phyloP scores from a whole-genome alignment of 2,888 invertebrate genomes.

The Hemaris fuciformis region DNA sequence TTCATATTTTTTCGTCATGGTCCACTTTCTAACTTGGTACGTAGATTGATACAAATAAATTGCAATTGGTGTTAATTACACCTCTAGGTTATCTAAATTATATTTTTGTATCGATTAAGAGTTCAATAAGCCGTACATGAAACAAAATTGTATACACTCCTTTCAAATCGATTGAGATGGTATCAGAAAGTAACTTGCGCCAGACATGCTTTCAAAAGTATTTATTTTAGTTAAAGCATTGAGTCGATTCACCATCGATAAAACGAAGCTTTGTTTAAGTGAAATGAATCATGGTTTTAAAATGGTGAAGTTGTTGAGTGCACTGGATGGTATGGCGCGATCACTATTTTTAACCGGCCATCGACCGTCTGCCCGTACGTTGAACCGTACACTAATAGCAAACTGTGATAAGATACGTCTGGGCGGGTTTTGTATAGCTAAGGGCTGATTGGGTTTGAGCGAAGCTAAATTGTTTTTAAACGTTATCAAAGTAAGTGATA shows the following conservation, averaged over 20 bases:
- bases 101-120: neutral
- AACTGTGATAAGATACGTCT: conserved; percentile 6
- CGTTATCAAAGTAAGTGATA: neutral
- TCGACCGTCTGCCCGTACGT: conserved; percentile 53
- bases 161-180: neutral
- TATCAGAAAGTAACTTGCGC: too few species aligned
- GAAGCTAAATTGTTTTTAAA: neutral
- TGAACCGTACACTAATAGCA: conserved; percentile 36
- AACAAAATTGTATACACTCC: neutral
- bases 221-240: neutral
- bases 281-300: conserved; percentile 9
- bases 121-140: neutral
- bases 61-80: neutral
- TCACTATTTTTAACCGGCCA: conserved; percentile 65
- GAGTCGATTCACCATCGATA: neutral
- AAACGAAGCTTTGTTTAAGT: conserved; percentile 5
- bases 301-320: conserved; percentile 9
- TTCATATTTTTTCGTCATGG: neutral
- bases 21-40: neutral
- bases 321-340: conserved; percentile 49
- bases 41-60: neutral
- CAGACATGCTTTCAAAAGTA: neutral
- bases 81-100: neutral
- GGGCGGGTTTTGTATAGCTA: neutral
- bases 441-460: neutral